Evolutionary conservation across 1,140 invertebrate species (phyloP), one percentile per base, ranked within the genome.

Genomic region (Melitaea cinxia): DNA sequence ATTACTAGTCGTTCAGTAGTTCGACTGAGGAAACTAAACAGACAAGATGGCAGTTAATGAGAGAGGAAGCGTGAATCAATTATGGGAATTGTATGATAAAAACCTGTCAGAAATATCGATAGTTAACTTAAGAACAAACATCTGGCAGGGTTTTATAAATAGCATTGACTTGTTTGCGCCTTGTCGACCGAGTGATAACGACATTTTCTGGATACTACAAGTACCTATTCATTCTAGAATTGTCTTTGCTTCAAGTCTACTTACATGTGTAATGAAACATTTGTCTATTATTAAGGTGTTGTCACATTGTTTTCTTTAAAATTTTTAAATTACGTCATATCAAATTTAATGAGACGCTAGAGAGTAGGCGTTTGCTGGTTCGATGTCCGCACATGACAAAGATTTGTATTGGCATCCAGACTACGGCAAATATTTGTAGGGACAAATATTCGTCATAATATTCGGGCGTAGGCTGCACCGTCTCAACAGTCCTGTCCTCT

Each of bases 161-260:
- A 52, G 24, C 49, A 52, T 52, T 55, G 33, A 59, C 42, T 59
- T 59, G 56, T 59, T 59, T 59, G 56, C 23, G 56, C 26, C 24
- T 59, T 59, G 56, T 59, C 42, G 56, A 49, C 24, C 28, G 14
- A 49, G 19, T 33, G 56, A 59, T 59, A 59, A 59, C 42, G 10
- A 19, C 55, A 55, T 55, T 21, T 59, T 59, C 42, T 59, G 56
- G 28, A 59, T 47, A n/a, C 15, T 45, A 45, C 17, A 17, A 45
- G 39, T 19, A 45, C 39, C 6, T 45, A 45, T 3, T 19, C 39
- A 19, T 45, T 45, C 17, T 17, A 45, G 39, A 45, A 45, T 14
- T 37, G 35, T 37, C 35, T 14, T 12, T 14, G 35, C 24, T 26
- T 26, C 24, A 6, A 6, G 6, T 26, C 24, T 26, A 2, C 2